Percentiles rank a stretch among this genome's conserved stretches.
phyloP scores from a whole-genome alignment of 2,888 invertebrate species.

The Acheta domesticus region DNA sequence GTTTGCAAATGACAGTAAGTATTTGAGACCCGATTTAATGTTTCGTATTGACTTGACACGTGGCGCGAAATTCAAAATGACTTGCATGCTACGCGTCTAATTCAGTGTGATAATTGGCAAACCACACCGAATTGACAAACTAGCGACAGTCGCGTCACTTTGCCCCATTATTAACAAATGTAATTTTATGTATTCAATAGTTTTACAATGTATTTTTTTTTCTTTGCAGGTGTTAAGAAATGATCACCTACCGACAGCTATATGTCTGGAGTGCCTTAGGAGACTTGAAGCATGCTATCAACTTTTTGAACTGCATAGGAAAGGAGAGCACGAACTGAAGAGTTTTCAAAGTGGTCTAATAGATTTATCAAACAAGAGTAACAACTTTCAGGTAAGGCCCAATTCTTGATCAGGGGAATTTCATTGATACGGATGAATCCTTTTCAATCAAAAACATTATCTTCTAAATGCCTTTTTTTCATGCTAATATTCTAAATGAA shows the following conservation, averaged over 20 bases:
- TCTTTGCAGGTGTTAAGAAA: neutral
- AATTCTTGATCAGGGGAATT: too few species aligned
- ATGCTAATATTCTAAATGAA: too few species aligned
- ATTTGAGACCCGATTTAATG: neutral
- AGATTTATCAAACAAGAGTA: neutral
- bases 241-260: neutral
- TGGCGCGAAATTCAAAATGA: neutral
- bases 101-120: too few species aligned
- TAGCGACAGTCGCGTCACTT: too few species aligned
- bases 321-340: neutral
- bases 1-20: neutral
- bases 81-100: neutral
- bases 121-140: too few species aligned
- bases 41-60: neutral
- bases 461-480: too few species aligned
- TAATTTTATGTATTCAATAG: too few species aligned
- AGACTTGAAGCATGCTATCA: neutral
- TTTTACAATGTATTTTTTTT: neutral
- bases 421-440: too few species aligned
- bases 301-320: neutral
- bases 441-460: too few species aligned
- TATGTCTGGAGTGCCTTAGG: neutral
- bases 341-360: neutral
- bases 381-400: neutral
- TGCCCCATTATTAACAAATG: too few species aligned